These are phyloP conservation scores for Dicyrtoma fusca DNA, from an alignment of 2,888 invertebrate genomes.

Conservation along the genomic window DNA sequence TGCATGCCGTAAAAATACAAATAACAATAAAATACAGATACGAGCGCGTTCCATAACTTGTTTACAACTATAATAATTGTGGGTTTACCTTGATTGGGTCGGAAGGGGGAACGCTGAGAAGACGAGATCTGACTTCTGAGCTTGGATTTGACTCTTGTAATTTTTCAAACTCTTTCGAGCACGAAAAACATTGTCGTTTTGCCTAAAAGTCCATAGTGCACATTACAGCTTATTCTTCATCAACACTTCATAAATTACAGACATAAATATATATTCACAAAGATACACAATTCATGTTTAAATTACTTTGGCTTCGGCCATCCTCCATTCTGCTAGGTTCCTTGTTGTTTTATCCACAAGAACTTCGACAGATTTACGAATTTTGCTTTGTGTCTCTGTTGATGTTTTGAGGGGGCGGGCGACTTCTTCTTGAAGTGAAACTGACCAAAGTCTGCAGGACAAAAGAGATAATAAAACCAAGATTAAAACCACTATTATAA, in stretches of 20 bases:
- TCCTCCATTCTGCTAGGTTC: slow-evolving; percentile 79
- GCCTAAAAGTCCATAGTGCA: slow-evolving; percentile 47
- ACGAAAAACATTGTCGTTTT: slow-evolving; percentile 84
- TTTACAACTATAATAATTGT: not conserved
- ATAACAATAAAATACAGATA: too few species aligned
- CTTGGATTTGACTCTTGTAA: slow-evolving; percentile 68
- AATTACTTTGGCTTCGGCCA: slow-evolving; percentile 77
- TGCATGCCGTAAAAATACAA: not conserved
- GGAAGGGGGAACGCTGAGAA: slow-evolving; percentile 54
- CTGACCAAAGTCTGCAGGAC: slow-evolving; percentile 71
- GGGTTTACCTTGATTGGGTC: slow-evolving; percentile 55
- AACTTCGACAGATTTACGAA: slow-evolving; percentile 65
- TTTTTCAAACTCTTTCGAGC: slow-evolving; percentile 89
- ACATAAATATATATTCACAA: not conserved
- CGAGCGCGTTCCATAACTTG: too few species aligned
- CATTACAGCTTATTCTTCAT: too few species aligned
- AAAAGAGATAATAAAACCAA: not conserved
- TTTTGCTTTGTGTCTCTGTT: slow-evolving; percentile 65
- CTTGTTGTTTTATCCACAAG: slow-evolving; percentile 83
- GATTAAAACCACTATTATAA: too few species aligned
- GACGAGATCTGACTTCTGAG: slow-evolving; percentile 46
- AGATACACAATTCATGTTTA: not conserved
- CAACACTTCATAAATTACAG: too few species aligned
- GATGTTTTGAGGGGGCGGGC: slow-evolving; percentile 79
- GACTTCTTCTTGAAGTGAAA: slow-evolving; percentile 80